Evolutionary conservation across 1,140 invertebrate species (phyloP), one percentile per base, ranked within the genome.

Genomic region (Ptiloglossa arizonensis): DNA sequence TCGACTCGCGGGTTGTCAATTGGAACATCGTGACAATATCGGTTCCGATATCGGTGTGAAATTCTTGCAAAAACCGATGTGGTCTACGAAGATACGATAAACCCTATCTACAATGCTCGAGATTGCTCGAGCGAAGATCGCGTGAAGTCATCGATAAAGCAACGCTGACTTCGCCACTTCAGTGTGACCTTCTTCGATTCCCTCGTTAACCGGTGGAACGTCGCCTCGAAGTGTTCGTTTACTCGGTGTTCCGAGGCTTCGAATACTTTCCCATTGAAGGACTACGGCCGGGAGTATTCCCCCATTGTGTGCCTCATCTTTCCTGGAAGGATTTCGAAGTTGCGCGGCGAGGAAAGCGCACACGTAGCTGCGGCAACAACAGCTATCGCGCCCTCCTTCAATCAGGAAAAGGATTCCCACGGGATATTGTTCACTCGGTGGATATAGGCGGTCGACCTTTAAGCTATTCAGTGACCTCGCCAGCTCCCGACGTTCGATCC

Each of bases 381-480:
- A 62, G 32, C 50, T 29, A 76, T 72, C 50, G 48, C 57, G 74
- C 54, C 29, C 63, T 75, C 54, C 35, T 70, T 77, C 75, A 62
- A 70, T 81, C 67, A 77, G 63, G 79, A 78, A 81, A 71, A 81
- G 74, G 74, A 71, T 81, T 81, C 74, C 74, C 81, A 81, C 74
- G 79, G 79, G 79, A 81, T 83, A 81, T 75, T 83, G 81, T 81
- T 81, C 73, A 62, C 66, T 83, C 44, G 56, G 68, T 70, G 57
- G 75, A 77, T 77, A 71, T 77, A 70, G 75, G 48, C 67, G 48
- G 68, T 62, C 75, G 68, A 70, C 73, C 75, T 70, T 70, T 77
- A 71, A 71, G 75, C 68, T 77, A 77, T 77, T 70, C 75, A 77
- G 38, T 77, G 57, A 77, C 75, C 56, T 71, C 67, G 66, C 54